phyloP scores from a whole-genome alignment of 1,140 invertebrate species.

The Lepidurus couesii region DNA sequence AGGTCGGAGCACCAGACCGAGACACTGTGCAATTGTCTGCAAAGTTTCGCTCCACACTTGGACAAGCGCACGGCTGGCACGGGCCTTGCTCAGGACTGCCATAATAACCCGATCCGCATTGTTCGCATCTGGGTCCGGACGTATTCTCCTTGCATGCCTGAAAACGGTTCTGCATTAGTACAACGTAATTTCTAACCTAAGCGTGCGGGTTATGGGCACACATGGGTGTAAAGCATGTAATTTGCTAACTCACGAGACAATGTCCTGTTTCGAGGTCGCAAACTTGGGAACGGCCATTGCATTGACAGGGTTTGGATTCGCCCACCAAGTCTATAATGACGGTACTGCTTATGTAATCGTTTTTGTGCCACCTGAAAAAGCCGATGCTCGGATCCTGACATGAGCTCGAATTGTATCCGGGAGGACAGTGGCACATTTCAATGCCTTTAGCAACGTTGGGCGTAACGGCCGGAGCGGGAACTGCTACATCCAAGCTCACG shows the following conservation, averaged over 20 bases:
- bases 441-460: conserved; percentile 66
- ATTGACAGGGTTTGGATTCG: conserved; percentile 71
- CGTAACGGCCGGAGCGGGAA: conserved; percentile 52
- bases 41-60: conserved; percentile 62
- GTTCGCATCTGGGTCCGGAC: conserved; percentile 65
- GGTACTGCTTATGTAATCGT: conserved; percentile 50
- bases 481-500: conserved; percentile 76
- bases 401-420: conserved; percentile 68
- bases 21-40: conserved; percentile 57
- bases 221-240: conserved; percentile 21
- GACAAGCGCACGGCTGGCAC: conserved; percentile 76
- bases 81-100: conserved; percentile 58
- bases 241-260: conserved; percentile 60
- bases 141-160: conserved; percentile 81
- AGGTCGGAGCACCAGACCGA: conserved; percentile 22
- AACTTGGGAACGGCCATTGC: conserved; percentile 67
- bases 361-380: conserved; percentile 66
- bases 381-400: conserved; percentile 83
- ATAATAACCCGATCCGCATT: conserved; percentile 76
- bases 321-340: conserved; percentile 67
- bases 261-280: conserved; percentile 80
- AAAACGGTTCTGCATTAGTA: conserved; percentile 36
- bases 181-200: conserved; percentile 22
- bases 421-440: conserved; percentile 81
- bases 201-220: conserved; percentile 21